These are phyloP conservation scores for Myiozetetes cayanensis DNA, from an alignment of 2,113 vertebrate species.

Conservation along the genomic window DNA sequence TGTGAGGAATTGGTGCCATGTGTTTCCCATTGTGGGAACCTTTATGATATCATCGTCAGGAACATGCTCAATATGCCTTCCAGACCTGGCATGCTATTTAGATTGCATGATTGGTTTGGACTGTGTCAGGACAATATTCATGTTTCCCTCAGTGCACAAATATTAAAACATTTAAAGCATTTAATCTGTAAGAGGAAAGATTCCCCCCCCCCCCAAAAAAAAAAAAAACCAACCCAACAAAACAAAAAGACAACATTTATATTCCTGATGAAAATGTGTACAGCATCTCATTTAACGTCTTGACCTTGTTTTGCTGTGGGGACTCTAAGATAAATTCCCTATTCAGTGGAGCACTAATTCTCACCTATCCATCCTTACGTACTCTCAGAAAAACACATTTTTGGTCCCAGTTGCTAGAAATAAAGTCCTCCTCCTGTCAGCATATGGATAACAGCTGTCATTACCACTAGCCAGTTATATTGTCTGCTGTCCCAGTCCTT, in stretches of 20 bases:
- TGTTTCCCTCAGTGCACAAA: neutral
- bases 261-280: neutral
- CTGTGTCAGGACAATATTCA: neutral
- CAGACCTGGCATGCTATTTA: slow-evolving; percentile 40
- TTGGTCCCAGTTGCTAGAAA: neutral
- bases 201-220: neutral
- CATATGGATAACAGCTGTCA: slow-evolving; percentile 46
- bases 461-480: neutral
- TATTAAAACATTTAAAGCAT: slow-evolving; percentile 24
- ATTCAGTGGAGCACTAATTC: neutral
- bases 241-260: neutral
- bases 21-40: slow-evolving; percentile 56
- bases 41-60: slow-evolving; percentile 52
- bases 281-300: neutral
- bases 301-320: neutral
- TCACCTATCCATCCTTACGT: neutral
- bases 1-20: slow-evolving; percentile 53
- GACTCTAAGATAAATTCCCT: neutral
- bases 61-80: slow-evolving; percentile 67
- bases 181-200: neutral
- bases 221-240: neutral
- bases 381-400: neutral
- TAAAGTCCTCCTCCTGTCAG: slow-evolving; percentile 5
- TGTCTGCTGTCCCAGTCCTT: slow-evolving; percentile 13
- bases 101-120: slow-evolving; percentile 6